Conservation (phyloP, 2,888 invertebrate genomes). For the Lepas anatifera region DNA sequence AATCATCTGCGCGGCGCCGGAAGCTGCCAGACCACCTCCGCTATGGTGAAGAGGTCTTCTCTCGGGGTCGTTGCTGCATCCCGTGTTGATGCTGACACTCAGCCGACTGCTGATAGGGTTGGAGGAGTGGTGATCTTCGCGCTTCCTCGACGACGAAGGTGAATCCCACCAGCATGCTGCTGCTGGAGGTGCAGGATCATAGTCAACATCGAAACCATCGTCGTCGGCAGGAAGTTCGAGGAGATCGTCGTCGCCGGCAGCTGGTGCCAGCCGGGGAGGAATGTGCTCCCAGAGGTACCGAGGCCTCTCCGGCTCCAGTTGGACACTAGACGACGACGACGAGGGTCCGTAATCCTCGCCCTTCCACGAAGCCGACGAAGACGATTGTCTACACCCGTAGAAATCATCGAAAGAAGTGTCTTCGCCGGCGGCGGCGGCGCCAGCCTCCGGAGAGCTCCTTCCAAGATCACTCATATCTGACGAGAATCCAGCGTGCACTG, state of each 20-base stretch:
- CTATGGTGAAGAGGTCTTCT: background rate
- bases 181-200: background rate
- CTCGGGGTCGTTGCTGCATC: background rate
- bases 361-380: too few relatives aligned
- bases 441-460: too few relatives aligned
- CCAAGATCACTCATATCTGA: too few relatives aligned
- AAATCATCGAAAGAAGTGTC: too few relatives aligned
- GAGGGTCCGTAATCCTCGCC: background rate
- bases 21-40: background rate
- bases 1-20: constrained; percentile 1
- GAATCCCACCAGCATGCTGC: background rate
- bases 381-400: too few relatives aligned
- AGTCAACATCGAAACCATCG: background rate
- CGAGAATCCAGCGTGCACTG: too few relatives aligned
- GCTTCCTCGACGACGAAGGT: background rate
- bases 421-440: background rate
- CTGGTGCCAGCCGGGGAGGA: constrained; percentile 1
- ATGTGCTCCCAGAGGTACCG: background rate
- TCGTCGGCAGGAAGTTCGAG: background rate
- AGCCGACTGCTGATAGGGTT: background rate
- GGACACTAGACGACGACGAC: background rate
- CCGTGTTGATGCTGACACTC: constrained; percentile 1
- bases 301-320: background rate
- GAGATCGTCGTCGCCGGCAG: background rate
- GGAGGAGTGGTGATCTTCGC: too few relatives aligned